Evolutionary conservation across 2,888 invertebrate genomes (phyloP), one percentile per base, ranked within the genome.

Genomic region (Agriopis leucophaearia): DNA sequence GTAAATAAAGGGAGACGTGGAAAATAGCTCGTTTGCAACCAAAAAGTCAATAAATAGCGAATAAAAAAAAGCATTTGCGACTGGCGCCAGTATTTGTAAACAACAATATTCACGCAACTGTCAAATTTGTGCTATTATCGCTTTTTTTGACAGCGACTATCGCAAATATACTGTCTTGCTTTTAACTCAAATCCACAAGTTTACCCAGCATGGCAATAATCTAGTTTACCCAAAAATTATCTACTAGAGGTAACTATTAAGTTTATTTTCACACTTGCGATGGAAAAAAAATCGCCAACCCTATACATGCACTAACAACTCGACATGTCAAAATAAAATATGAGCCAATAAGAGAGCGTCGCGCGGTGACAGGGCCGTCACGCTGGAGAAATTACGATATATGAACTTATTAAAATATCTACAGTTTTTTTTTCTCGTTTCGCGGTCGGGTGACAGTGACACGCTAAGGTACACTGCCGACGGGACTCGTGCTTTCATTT

Each of bases 341-440:
- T 91, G 92, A 91, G 85, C 87, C 91, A 91, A 92, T 92, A 91
- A 89, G 88, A 86, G 82, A 80, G 82, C 83, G 85, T 77, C 83
- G 81, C 70, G 78, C 86, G 91, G 73, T 81, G 92, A 91, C 92
- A 91, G 90, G 83, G 85, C 86, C 86, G 92, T 93, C 92, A 92
- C 89, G 88, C 84, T 69, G 81, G 77, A 85, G 86, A 85, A 86
- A 87, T 87, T 84, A 88, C 88, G 84, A 91, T 89, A 85, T 89
- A 91, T 88, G 90, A 90, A 92, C 88, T 92, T 92, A 93, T 92
- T 93, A 92, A 92, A 92, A 91, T 91, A 85, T 89, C 82, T 90
- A 82, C 69, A 73, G 71, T 74, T 77, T 77, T 88, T n/a, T 88
- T 90, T 89, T 89, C 83, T 88, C 82, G 85, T 88, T 90, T 88